Evolutionary conservation across 2,888 invertebrate species (phyloP).

Genomic region (Bruchidius siliquastri): DNA sequence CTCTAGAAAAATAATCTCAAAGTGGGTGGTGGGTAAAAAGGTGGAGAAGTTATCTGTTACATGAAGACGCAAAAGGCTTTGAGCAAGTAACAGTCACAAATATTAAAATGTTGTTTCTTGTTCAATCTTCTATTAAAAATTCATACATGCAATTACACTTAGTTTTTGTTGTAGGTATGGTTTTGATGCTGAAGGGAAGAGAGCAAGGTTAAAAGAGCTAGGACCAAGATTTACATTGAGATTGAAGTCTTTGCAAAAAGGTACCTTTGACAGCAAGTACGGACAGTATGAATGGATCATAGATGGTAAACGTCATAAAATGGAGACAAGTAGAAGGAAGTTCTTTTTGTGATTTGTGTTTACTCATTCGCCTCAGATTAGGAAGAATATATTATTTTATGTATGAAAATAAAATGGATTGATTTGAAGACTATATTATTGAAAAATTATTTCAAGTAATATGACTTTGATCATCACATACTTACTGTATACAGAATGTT

Average conservation of each 20-base stretch:
- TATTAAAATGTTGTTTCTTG: too few relatives aligned
- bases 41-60: too few relatives aligned
- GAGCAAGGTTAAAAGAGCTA: conserved; percentile 79
- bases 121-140: too few relatives aligned
- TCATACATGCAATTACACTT: too few relatives aligned
- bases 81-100: too few relatives aligned
- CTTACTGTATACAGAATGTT: too few relatives aligned
- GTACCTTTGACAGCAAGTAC: conserved; percentile 93
- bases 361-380: background rate
- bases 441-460: too few relatives aligned
- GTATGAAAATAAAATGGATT: background rate
- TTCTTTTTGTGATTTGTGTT: conserved; percentile 49
- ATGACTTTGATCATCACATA: too few relatives aligned
- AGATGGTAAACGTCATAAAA: conserved; percentile 81
- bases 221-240: conserved; percentile 96
- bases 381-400: background rate
- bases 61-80: too few relatives aligned
- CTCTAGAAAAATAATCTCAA: too few relatives aligned
- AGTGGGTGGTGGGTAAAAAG: too few relatives aligned
- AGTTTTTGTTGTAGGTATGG: conserved; percentile 62
- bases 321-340: conserved; percentile 88
- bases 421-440: background rate
- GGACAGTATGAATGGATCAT: conserved; percentile 98
- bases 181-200: conserved; percentile 74
- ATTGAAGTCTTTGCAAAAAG: conserved; percentile 88